Base-by-base conservation (phyloP, 2,888 invertebrate species). In the Tetranychus piercei region DNA sequence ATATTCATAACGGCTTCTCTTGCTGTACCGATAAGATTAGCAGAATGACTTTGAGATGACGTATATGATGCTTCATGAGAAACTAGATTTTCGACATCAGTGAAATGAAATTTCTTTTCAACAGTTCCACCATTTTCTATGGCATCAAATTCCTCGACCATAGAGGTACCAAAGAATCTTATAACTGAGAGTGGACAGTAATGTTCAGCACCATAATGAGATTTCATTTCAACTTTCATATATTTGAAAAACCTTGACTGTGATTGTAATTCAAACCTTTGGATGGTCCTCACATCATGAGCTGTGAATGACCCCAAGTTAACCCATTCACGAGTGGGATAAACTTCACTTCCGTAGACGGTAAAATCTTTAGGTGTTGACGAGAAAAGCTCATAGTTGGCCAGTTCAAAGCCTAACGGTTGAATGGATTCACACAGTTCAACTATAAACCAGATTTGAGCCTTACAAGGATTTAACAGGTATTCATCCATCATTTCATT, bases 391-490 rank as follows among this genome's bases (percentile, higher is more conserved):
- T 99, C 99, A 82, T 94, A 93, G 83, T 99, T 99, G 4, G 95
- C 99, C 79, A 99, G 84, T 80, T 97, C 95, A 77, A 99, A 89
- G 84, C 82, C 79, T 15, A 76, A 92, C 5, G 94, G 91, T 84
- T 95, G 95, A 77, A 99, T 90, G 5, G 95, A 91, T 82, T 99
- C 99, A 84, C 99, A 99, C 1, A 99, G 86, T 84, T 99, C 97
- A 3, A 99, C 90, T 44, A 96, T 89, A 83, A 99, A 93, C 94
- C 95, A 94, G 77, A 92, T 89, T 76, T 90, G 88, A 80, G 89
- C 90, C 45, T 79, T 79, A 83, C 99, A 99, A 0, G 94, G 91
- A 82, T 95, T 97, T 76, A 97, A 86, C 89, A 97, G 92, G 83
- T 99, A 99, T 82, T 99, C 97, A 83, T 99, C 99, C 78, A 89